phyloP scores from a whole-genome alignment of 2,797 vertebrate species.

The Arnoldichthys spilopterus region DNA sequence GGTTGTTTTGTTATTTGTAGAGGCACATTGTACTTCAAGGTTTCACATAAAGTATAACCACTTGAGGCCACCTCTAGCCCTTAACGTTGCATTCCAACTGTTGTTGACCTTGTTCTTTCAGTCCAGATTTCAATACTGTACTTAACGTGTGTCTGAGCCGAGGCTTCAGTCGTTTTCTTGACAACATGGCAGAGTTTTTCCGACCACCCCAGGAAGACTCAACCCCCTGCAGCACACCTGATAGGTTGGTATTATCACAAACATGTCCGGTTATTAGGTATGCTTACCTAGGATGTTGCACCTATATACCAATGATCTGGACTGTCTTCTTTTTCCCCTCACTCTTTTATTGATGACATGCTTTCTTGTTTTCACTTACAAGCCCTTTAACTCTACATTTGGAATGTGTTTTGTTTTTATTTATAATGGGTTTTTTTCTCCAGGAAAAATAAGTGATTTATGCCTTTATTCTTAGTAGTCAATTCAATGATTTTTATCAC shows the following conservation, averaged over 20 bases:
- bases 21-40: background rate
- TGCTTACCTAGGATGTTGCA: background rate
- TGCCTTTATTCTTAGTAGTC: too few relatives aligned
- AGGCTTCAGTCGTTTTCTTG: constrained; percentile 91
- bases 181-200: constrained; percentile 97
- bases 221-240: constrained; percentile 70
- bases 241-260: constrained; percentile 75
- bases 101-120: constrained; percentile 62
- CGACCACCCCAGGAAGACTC: constrained; percentile 82
- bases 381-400: too few relatives aligned
- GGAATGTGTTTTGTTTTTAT: too few relatives aligned
- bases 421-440: too few relatives aligned
- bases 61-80: background rate
- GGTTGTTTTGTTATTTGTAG: background rate
- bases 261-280: background rate
- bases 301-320: background rate
- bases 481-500: too few relatives aligned
- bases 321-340: background rate
- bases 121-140: constrained; percentile 90
- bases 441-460: too few relatives aligned
- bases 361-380: too few relatives aligned
- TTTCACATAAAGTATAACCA: background rate
- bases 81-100: background rate
- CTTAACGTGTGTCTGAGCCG: constrained; percentile 87
- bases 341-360: too few relatives aligned